Evolutionary conservation across 2,797 vertebrate species (phyloP).

Genomic region (Channa striata): DNA sequence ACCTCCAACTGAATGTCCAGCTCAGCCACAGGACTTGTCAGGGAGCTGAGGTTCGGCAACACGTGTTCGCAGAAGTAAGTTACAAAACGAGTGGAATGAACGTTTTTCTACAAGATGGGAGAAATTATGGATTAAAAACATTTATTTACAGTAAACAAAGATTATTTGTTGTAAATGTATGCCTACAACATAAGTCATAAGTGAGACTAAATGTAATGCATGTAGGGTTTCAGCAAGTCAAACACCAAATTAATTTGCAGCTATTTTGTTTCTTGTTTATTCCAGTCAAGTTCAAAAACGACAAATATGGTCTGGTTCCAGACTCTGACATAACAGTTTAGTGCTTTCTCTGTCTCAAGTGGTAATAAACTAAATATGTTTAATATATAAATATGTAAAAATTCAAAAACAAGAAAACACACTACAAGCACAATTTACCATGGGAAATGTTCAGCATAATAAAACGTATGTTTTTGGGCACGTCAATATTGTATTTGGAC

Average conservation of each 20-base stretch:
- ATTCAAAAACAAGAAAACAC: too few species aligned
- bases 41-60: conserved; percentile 92
- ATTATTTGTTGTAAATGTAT: neutral
- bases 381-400: too few species aligned
- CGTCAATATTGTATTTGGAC: neutral
- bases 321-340: too few species aligned
- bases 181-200: neutral
- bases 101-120: conserved; percentile 91
- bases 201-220: too few species aligned
- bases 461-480: neutral
- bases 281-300: too few species aligned
- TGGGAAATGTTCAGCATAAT: neutral
- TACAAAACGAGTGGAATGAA: conserved; percentile 97
- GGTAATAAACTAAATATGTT: too few species aligned
- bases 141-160: neutral
- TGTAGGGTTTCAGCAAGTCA: too few species aligned
- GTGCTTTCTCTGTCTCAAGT: too few species aligned
- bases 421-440: too few species aligned
- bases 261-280: too few species aligned
- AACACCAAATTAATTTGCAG: too few species aligned
- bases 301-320: too few species aligned
- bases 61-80: conserved; percentile 98
- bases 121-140: neutral
- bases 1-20: conserved; percentile 99
- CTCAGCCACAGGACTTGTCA: conserved; percentile 94